Base-by-base conservation (phyloP, 2,797 vertebrate genomes). In the Xerus rutilus region DNA sequence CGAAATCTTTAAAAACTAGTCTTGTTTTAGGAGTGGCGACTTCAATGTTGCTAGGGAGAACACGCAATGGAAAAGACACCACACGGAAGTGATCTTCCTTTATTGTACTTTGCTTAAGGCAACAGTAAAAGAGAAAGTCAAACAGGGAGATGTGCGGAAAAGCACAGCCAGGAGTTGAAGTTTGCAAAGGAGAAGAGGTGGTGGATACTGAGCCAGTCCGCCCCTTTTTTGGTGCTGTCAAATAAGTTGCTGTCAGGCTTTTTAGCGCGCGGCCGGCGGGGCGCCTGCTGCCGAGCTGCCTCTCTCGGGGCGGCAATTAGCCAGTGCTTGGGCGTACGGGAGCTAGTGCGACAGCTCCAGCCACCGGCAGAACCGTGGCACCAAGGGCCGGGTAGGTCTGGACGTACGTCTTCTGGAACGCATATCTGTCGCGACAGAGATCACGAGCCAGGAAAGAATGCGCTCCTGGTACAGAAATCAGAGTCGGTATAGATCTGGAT, bases 231-330 rank as follows among this genome's bases (percentile, higher is more conserved):
- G 89, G 73, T 30, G 76, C 86, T 77, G 93, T 95, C 96, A 84
- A 67, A 3, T 98, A 98, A 98, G 98, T 99, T 98, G 98, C 98
- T 98, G 99, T 99, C 99, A 98, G 98, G 98, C 98, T 99, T 98
- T 98, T 99, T 98, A 99, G 99, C 98, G 96, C 96, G 97, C 73
- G 10, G 28, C 30, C 11, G 39, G 98, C 98, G 98, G 96, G 98
- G 98, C 98, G 98, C 98, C 98, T 97, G 98, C 98, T 96, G 99
- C 98, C 96, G 98, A 87, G 73, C 67, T 17, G 98, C 98, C 98
- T 99, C 99, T 99, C 99, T 98, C 93, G 98, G 98, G 99, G 98
- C 98, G 98, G 99, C 98, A 98, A 99, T 99, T 99, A 99, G 98
- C 98, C 98, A 98, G 99, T 98, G 99, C 99, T 99, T 98, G 98